Conservation (phyloP, 1,140 invertebrate species). For the Drosophila kohkoa region DNA sequence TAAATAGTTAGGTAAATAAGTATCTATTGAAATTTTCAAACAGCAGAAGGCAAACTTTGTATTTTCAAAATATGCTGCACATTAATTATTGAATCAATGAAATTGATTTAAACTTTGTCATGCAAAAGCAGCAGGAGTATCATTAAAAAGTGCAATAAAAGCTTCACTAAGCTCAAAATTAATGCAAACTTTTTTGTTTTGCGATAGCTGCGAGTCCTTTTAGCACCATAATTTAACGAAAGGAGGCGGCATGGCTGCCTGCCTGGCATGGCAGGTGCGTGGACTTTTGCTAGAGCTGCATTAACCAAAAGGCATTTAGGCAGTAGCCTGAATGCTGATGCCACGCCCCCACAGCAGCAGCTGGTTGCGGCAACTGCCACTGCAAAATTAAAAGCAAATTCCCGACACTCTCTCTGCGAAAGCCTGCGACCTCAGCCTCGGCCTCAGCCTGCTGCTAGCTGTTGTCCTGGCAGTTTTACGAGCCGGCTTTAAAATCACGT, state of each 20-base stretch:
- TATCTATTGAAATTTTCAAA: constrained; percentile 2
- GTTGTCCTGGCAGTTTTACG: constrained; percentile 69
- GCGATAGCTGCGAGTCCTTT: background rate
- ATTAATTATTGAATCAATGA: constrained; percentile 9
- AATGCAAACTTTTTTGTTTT: constrained; percentile 14
- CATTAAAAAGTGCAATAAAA: constrained; percentile 24
- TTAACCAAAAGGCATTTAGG: constrained; percentile 66
- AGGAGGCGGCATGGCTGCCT: constrained; percentile 17
- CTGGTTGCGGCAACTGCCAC: constrained; percentile 11
- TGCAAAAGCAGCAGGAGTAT: background rate
- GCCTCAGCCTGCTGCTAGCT: constrained; percentile 28
- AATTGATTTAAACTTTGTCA: constrained; percentile 26
- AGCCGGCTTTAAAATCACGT: constrained; percentile 80
- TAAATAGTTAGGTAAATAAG: background rate
- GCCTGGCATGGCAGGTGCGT: constrained; percentile 59
- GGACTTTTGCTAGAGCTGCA: constrained; percentile 53
- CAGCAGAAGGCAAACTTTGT: background rate
- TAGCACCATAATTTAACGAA: constrained; percentile 52
- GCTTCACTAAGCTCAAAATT: constrained; percentile 20
- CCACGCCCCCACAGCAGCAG: constrained; percentile 43
- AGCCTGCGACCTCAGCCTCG: constrained; percentile 17
- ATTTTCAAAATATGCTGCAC: background rate
- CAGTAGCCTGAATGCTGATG: background rate
- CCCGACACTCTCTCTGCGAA: constrained; percentile 60
- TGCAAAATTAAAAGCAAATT: constrained; percentile 77